Percentiles rank a stretch among this genome's conserved stretches.
Evolutionary conservation across 2,888 invertebrate genomes (phyloP).

Genomic region (Eupithecia abbreviata): DNA sequence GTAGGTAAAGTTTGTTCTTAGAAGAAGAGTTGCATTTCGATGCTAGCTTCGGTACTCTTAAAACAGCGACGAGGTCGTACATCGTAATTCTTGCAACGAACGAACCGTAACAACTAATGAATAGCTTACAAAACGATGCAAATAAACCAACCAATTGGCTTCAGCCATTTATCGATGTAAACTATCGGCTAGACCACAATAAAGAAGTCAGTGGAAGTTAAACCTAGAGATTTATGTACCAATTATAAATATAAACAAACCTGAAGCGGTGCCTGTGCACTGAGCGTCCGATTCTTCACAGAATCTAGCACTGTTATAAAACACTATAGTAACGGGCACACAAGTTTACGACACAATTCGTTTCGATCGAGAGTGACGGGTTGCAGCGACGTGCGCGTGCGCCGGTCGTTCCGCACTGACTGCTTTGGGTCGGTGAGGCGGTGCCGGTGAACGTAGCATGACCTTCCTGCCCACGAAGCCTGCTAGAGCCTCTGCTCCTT

Average conservation of each 20-base stretch:
- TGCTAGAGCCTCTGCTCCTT: slow-evolving; percentile 71
- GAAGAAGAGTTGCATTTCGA: neutral
- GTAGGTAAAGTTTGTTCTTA: too few relatives aligned
- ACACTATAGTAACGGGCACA: slow-evolving; percentile 77
- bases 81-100: slow-evolving; percentile 71
- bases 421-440: slow-evolving; percentile 47
- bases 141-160: slow-evolving; percentile 64
- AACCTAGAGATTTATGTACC: slow-evolving; percentile 29
- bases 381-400: slow-evolving; percentile 69
- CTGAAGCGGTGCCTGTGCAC: slow-evolving; percentile 61
- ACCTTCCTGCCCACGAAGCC: slow-evolving; percentile 79
- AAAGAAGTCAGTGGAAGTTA: slow-evolving; percentile 49
- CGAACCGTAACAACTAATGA: slow-evolving; percentile 72
- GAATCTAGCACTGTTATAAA: slow-evolving; percentile 73
- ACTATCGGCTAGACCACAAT: slow-evolving; percentile 61
- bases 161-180: slow-evolving; percentile 59
- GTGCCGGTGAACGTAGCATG: slow-evolving; percentile 72
- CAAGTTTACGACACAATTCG: slow-evolving; percentile 66
- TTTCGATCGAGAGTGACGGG: slow-evolving; percentile 60
- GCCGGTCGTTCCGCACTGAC: slow-evolving; percentile 77
- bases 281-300: slow-evolving; percentile 60
- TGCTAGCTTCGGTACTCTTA: neutral
- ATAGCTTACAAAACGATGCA: slow-evolving; percentile 73
- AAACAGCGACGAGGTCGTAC: slow-evolving; percentile 59
- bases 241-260: slow-evolving; percentile 63